Conservation (phyloP, 30 jellyfish, hydroid and myxozoan genomes). For the Chrysaora quinquecirrha region DNA sequence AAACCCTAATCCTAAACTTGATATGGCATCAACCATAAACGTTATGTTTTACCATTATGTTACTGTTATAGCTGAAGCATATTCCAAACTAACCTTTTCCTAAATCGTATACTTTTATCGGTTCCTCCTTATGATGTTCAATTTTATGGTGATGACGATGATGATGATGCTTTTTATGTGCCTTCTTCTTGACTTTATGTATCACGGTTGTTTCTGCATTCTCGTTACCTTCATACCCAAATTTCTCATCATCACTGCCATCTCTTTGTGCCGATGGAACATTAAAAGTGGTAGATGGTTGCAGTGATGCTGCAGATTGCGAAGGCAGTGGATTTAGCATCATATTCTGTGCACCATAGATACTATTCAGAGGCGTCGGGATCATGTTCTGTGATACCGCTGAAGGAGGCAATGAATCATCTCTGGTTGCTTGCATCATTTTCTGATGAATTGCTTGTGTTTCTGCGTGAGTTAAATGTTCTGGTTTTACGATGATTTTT, state of each 20-base stretch:
- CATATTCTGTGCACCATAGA: constrained; percentile 45
- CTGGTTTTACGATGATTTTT: constrained; percentile 52
- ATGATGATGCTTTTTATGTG: constrained; percentile 64
- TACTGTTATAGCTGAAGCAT: no score
- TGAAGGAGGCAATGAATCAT: constrained; percentile 69
- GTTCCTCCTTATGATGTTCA: constrained; percentile 22
- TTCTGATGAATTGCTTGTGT: constrained; percentile 77
- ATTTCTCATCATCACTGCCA: constrained; percentile 33
- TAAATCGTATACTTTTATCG: constrained; percentile 36
- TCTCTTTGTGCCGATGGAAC: constrained; percentile 61
- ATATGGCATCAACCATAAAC: no score
- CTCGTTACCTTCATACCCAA: constrained; percentile 50
- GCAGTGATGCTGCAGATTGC: constrained; percentile 2
- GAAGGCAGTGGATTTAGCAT: neutral
- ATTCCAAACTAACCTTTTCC: constrained; percentile 75
- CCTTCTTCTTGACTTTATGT: constrained; percentile 54
- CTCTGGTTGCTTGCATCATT: constrained; percentile 83
- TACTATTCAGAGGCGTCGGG: constrained; percentile 26
- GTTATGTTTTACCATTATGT: no score
- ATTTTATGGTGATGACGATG: constrained; percentile 53
- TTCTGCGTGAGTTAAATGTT: constrained; percentile 69
- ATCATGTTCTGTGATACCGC: constrained; percentile 50
- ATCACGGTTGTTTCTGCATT: constrained; percentile 57
- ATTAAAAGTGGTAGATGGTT: constrained; percentile 31
- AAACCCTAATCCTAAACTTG: no score